Evolutionary conservation across 2,113 vertebrate species (phyloP).

Genomic region (Toxostoma redivivum): DNA sequence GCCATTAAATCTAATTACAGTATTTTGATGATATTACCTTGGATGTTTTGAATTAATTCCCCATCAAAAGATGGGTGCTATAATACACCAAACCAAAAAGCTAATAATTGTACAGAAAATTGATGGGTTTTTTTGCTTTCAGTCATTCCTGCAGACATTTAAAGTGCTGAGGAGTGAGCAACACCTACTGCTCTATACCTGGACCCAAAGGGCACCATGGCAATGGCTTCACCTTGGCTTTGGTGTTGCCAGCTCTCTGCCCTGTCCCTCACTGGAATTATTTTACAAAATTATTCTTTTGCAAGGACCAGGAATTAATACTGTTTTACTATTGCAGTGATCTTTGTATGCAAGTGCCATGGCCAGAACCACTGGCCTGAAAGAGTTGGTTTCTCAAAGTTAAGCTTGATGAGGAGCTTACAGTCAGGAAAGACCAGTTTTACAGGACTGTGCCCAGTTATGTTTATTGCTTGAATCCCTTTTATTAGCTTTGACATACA

Average conservation of each 20-base stretch:
- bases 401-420: neutral
- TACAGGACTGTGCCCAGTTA: neutral
- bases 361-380: neutral
- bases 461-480: neutral
- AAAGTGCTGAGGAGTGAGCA: neutral
- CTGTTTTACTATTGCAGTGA: neutral
- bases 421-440: conserved; percentile 38
- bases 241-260: neutral
- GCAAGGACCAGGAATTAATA: neutral
- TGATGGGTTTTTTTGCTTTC: neutral
- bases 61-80: neutral
- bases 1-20: conserved; percentile 66
- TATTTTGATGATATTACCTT: conserved; percentile 44
- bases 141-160: neutral
- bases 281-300: neutral
- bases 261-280: neutral
- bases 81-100: conserved; percentile 15
- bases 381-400: neutral
- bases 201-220: neutral
- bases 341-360: neutral
- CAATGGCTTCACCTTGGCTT: neutral
- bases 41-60: conserved; percentile 4
- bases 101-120: neutral
- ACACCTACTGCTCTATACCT: neutral
- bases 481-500: conserved; percentile 14